Conservation (phyloP, 2,888 invertebrate genomes). For the Oligia fasciuncula region DNA sequence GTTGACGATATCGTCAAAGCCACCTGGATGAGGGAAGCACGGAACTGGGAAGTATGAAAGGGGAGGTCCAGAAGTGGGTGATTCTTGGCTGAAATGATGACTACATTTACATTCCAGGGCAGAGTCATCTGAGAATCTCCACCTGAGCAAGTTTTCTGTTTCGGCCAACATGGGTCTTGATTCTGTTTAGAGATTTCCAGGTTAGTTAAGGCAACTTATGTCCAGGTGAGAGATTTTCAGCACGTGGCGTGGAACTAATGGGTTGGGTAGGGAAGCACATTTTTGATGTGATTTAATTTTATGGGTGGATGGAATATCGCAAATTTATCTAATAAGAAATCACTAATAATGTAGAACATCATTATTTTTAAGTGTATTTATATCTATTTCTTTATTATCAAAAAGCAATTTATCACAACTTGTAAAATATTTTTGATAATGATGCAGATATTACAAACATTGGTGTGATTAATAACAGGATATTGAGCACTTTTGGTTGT, state of each 20-base stretch:
- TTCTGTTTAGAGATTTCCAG: neutral
- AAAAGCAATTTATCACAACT: neutral
- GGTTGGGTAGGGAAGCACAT: neutral
- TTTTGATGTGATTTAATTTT: neutral
- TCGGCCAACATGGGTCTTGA: neutral
- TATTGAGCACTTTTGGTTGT: neutral
- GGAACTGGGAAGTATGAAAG: no score
- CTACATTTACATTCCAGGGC: neutral
- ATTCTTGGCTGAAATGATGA: neutral
- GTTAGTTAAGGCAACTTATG: neutral
- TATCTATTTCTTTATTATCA: neutral
- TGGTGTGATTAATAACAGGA: neutral
- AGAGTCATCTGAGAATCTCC: neutral
- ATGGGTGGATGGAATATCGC: neutral
- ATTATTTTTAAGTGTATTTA: neutral
- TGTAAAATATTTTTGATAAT: neutral
- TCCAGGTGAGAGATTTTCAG: neutral
- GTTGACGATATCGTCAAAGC: no score
- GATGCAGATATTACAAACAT: neutral
- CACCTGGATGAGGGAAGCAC: no score
- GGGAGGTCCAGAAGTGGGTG: no score
- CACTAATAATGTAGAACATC: neutral
- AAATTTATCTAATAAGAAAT: neutral
- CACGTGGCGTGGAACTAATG: neutral
- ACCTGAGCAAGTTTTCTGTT: neutral